Evolutionary conservation across 2,888 invertebrate genomes (phyloP).

Genomic region (Standfussiana lucernea): DNA sequence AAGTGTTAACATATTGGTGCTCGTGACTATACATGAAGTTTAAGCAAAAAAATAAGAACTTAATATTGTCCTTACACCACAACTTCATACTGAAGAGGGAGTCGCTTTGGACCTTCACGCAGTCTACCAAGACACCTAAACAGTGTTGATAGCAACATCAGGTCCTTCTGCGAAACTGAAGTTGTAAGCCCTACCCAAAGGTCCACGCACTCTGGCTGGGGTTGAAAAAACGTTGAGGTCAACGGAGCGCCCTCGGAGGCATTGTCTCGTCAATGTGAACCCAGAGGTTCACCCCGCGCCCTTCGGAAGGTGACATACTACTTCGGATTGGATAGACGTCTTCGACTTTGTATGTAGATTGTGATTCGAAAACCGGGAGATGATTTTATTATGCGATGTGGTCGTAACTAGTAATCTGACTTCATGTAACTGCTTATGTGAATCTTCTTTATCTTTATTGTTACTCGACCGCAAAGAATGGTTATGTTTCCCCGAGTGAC

Average conservation of each 20-base stretch:
- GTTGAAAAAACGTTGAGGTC: slow-evolving; percentile 75
- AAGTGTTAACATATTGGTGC: too few relatives aligned
- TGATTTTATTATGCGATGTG: slow-evolving; percentile 13
- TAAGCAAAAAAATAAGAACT: neutral
- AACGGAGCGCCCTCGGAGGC: slow-evolving; percentile 71
- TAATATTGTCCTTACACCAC: neutral
- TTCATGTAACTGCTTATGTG: too few relatives aligned
- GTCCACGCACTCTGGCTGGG: slow-evolving; percentile 65
- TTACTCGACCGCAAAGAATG: neutral
- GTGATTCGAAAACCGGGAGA: slow-evolving; percentile 7
- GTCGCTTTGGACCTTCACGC: neutral
- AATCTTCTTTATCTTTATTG: neutral
- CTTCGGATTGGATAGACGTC: slow-evolving; percentile 28
- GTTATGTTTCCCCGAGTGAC: neutral
- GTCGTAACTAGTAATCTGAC: slow-evolving; percentile 9
- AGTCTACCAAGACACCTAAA: neutral
- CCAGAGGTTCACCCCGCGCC: slow-evolving; percentile 67
- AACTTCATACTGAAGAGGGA: neutral
- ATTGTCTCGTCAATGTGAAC: slow-evolving; percentile 77
- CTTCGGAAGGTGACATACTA: slow-evolving; percentile 72
- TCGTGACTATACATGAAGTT: neutral
- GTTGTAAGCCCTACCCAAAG: slow-evolving; percentile 62
- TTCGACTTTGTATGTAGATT: slow-evolving; percentile 28
- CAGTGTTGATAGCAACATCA: neutral
- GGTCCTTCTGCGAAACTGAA: neutral